Evolutionary conservation across 2,888 invertebrate genomes (phyloP), one percentile per base, ranked within the genome.

Genomic region (Drosophila formosana): DNA sequence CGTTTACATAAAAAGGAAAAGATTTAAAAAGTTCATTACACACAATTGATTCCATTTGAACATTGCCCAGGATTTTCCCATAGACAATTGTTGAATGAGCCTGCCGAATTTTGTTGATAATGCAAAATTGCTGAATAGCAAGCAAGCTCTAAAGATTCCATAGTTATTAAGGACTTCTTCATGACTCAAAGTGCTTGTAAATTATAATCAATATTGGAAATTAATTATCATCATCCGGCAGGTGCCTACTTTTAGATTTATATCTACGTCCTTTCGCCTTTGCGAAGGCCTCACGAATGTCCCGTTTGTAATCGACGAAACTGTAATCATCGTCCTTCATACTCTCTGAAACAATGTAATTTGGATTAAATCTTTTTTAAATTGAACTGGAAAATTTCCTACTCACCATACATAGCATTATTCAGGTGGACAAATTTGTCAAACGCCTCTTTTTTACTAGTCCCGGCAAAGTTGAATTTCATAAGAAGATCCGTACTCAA

Each of bases 371-470:
- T 13, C 3, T 18, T 18, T 13, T 41, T 37, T 4, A 4, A 37
- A 37, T n/a, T 41, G 11, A 41, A 18, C 5, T 41, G 1, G 6
- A 34, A 34, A 11, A 34, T 11, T 41, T 7, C 13, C 4, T 37
- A 7, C 39, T 41, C 6, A 41, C 39, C 39, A 41, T 41, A 41
- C 39, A 41, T 41, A 18, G 39, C 39, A 41, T 13, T 41, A 13
- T 41, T 41, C 7, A 41, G 13, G 18, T 41, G 39, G 13, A 41
- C 18, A 41, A 41, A 41, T 41, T 41, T 41, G 7, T 41, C 39
- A 6, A 41, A 41, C 1, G 39, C 39, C 18, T 7, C 7, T 18
- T 4, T 41, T 7, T 18, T 6, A 13, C 6, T 7, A 6, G 3
- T 3, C 7, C 39, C 39, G 13, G 39, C 1, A 41, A 41, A 41